A percentile compares a stretch with the other conserved stretches of the same genome.
These are phyloP conservation scores for Cygnus atratus DNA, from an alignment of 2,113 vertebrate genomes.

Conservation along the genomic window DNA sequence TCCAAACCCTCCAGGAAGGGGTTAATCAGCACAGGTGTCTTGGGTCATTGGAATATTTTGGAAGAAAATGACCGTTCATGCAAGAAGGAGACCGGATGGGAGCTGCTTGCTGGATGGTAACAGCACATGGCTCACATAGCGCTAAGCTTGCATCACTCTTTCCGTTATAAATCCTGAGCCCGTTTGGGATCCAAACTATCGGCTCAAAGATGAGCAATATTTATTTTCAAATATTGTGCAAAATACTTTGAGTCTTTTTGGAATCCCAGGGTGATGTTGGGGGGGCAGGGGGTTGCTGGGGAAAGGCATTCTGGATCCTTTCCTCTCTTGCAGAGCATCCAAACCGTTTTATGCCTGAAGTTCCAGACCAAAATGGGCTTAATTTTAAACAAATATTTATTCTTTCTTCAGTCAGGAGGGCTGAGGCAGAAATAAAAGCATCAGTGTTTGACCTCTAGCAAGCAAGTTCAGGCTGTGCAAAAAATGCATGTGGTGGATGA, in stretches of 20 bases:
- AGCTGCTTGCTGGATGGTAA: conserved; percentile 45
- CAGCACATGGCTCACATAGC: conserved; percentile 48
- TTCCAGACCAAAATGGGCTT: conserved; percentile 57
- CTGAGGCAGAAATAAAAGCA: conserved; percentile 63
- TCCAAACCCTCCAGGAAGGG: conserved; percentile 2
- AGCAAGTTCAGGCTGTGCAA: conserved; percentile 42
- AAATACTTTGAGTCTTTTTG: conserved; percentile 62
- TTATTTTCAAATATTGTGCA: conserved; percentile 71
- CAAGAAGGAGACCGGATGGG: conserved; percentile 5
- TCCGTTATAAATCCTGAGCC: conserved; percentile 49
- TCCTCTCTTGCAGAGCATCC: conserved; percentile 35
- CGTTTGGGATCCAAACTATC: conserved; percentile 24
- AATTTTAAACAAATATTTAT: conserved; percentile 70
- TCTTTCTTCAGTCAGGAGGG: conserved; percentile 49
- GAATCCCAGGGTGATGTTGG: conserved; percentile 12
- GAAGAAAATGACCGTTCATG: background rate
- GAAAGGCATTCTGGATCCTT: conserved; percentile 31
- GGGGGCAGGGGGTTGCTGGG: background rate
- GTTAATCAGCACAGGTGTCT: conserved; percentile 27
- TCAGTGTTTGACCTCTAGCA: conserved; percentile 56
- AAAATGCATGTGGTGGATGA: conserved; percentile 21
- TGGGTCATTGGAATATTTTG: background rate
- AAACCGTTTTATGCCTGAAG: conserved; percentile 51
- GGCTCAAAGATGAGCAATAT: conserved; percentile 64
- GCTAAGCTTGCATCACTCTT: conserved; percentile 56